phyloP scores from a whole-genome alignment of 1,140 invertebrate genomes.

The Drosophila cardini region DNA sequence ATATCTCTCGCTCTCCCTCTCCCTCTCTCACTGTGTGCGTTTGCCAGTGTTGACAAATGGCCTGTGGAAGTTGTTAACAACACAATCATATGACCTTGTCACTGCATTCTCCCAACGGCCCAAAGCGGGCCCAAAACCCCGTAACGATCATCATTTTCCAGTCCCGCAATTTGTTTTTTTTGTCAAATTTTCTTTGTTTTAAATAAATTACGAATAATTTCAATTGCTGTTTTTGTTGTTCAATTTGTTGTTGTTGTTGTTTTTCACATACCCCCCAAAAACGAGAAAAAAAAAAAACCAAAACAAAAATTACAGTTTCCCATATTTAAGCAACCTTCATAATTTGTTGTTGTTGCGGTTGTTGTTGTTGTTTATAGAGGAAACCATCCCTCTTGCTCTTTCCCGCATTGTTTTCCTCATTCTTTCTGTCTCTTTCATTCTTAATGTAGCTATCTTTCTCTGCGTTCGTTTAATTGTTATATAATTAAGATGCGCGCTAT shows the following conservation, averaged over 20 bases:
- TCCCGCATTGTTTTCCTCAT: conserved; percentile 6
- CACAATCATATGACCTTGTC: conserved; percentile 67
- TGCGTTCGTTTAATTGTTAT: conserved; percentile 72
- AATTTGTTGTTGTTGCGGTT: not conserved
- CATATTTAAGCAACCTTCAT: conserved; percentile 62
- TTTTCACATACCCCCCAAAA: conserved; percentile 7
- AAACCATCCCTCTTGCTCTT: conserved; percentile 11
- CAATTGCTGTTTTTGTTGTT: conserved; percentile 26
- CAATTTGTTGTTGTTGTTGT: conserved; percentile 18
- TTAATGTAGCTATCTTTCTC: conserved; percentile 13
- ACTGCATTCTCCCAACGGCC: conserved; percentile 55
- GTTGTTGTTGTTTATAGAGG: conserved; percentile 34
- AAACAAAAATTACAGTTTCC: conserved; percentile 49
- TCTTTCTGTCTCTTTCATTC: not conserved
- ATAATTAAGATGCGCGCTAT: conserved; percentile 79
- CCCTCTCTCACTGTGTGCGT: not conserved
- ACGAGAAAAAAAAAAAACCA: conserved; percentile 9
- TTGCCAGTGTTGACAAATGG: conserved; percentile 68
- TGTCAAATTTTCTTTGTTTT: conserved; percentile 75
- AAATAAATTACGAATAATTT: conserved; percentile 68
- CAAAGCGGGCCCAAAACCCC: not conserved
- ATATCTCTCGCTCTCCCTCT: not conserved
- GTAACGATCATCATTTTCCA: conserved; percentile 64
- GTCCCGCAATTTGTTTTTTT: conserved; percentile 54
- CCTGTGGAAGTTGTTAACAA: conserved; percentile 49